Percentiles rank a stretch among this genome's conserved stretches.
phyloP scores from a whole-genome alignment of 2,888 invertebrate genomes.

The Calephelis perditalis region DNA sequence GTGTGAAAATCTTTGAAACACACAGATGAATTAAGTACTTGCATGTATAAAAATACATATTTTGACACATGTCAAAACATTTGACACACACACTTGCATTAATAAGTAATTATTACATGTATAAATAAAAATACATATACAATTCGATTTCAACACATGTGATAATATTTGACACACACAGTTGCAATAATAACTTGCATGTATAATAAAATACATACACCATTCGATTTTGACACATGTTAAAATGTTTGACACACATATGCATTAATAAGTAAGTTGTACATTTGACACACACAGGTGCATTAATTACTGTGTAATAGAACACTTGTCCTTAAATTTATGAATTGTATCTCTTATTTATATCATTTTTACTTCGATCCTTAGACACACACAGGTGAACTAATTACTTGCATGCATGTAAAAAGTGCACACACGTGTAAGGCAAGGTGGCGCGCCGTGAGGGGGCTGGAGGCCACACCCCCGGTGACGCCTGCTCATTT shows the following conservation, averaged over 20 bases:
- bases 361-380: slow-evolving; percentile 28
- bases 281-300: no score
- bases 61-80: no score
- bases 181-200: slow-evolving; percentile 52
- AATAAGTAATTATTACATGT: no score
- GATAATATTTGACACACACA: slow-evolving; percentile 23
- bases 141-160: no score
- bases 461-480: slow-evolving; percentile 68
- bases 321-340: no score
- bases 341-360: slow-evolving; percentile 25
- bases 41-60: slow-evolving; percentile 45
- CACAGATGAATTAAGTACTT: slow-evolving; percentile 50
- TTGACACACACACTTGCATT: no score
- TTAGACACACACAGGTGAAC: slow-evolving; percentile 37
- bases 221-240: no score
- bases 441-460: slow-evolving; percentile 53
- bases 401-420: slow-evolving; percentile 58
- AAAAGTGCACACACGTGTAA: slow-evolving; percentile 64
- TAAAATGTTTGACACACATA: no score
- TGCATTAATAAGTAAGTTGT: no score
- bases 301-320: no score
- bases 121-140: no score
- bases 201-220: slow-evolving; percentile 37
- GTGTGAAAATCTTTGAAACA: slow-evolving; percentile 27
- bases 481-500: slow-evolving; percentile 75